Base-by-base conservation (phyloP, 2,797 vertebrate genomes). In the Schizothorax lantsangensis region DNA sequence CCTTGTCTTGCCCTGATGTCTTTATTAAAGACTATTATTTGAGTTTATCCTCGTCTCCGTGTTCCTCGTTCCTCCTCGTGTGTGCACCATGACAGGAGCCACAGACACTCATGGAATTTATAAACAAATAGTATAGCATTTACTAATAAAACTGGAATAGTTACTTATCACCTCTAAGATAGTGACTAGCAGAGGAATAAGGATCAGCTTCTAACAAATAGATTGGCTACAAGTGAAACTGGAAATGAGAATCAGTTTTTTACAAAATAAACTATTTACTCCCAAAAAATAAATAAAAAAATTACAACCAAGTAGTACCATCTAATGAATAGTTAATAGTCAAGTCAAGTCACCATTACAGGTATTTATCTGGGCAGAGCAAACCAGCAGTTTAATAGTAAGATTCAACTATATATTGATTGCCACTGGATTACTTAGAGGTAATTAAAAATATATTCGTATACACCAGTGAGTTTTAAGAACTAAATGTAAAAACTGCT, bases 401-500 rank as follows among this genome's bases (percentile, higher is more conserved):
- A 23, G 17, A 54, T 54, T 36, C 30, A 36, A 54, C 17, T 6
- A 36, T 78, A 54, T 23, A 40, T 78, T 38, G 14, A 23, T 38
- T 57, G 49, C 10, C 10, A n/a, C 12, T 38, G 6, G 7, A 57
- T 57, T 57, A 15, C 3, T 78, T 2, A 23, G 1, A 54, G 21
- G 12, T 54, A 57, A 38, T 23, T 54, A 36, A 54, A 30, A 54
- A 36, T 38, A 57, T 38, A 5, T 36, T 19, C 1, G 3, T 2
- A 74, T 30, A 49, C 15, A 30, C 12, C 23, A 49, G 6, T n/a
- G 23, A 38, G 38, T 43, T 45, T 72, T 49, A 30, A 19, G 7
- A 3, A 64, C 36, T 33, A 45, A 49, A 47, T 68, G 80, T 82
- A 38, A 82, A 82, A 3, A 36, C 80, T 3, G 66, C 80, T 69